A percentile compares a stretch with the other conserved stretches of the same genome.
phyloP scores from a whole-genome alignment of 2,888 invertebrate species.

The Hyposoter didymator region DNA sequence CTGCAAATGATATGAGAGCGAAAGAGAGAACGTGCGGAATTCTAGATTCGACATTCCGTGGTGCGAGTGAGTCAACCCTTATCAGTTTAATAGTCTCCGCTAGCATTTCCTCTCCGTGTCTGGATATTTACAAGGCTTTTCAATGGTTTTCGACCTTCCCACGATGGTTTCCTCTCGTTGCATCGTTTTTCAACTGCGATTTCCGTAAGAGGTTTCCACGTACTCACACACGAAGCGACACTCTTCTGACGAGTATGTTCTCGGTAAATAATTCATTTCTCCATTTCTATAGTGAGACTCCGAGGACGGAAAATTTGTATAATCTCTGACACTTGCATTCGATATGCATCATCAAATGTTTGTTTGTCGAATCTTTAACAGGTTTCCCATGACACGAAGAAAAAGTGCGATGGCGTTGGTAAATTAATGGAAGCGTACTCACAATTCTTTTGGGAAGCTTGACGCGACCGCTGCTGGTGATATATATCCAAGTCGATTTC shows the following conservation, averaged over 20 bases:
- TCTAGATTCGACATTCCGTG: conserved; percentile 35
- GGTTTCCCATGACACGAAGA: background rate
- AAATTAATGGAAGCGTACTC: conserved; percentile 18
- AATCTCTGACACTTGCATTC: background rate
- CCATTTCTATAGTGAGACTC: background rate
- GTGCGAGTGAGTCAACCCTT: conserved; percentile 48
- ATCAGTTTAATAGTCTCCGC: conserved; percentile 41
- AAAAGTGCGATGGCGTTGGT: conserved; percentile 2
- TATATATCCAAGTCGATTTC: conserved; percentile 20
- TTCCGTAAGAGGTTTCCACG: conserved; percentile 1
- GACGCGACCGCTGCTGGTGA: background rate
- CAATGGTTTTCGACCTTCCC: conserved; percentile 24
- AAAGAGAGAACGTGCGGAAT: conserved; percentile 34
- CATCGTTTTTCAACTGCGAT: conserved; percentile 7
- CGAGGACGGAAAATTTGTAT: background rate
- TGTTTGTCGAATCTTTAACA: conserved; percentile 10
- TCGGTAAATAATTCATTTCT: background rate
- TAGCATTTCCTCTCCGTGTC: conserved; percentile 36
- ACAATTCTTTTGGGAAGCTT: conserved; percentile 23
- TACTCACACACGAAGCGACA: conserved; percentile 9
- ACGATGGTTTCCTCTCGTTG: background rate
- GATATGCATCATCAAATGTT: conserved; percentile 28
- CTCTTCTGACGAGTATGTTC: conserved; percentile 28
- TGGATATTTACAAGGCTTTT: conserved; percentile 49
- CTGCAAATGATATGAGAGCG: conserved; percentile 26